Evolutionary conservation across 2,113 vertebrate species (phyloP), one percentile per base, ranked within the genome.

Genomic region (Brachirus orientalis): DNA sequence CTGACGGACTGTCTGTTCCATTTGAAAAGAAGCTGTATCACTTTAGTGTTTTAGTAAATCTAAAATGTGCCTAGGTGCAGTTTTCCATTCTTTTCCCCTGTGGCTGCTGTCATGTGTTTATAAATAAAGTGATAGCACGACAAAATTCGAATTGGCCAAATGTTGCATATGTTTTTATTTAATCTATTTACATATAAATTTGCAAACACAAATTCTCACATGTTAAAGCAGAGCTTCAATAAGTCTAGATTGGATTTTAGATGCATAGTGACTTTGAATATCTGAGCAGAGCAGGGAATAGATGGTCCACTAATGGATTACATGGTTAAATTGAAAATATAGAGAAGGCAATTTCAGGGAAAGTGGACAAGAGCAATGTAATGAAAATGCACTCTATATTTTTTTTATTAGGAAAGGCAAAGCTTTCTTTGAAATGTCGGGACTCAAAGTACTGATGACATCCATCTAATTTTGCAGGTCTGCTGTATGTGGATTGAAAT

Each of bases 301-400:
- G 40, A 52, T 51, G 57, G 33, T 45, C 59, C 43, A 55, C 37
- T 78, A 69, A 80, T 80, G 70, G 58, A 65, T 68, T 77, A 63
- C 45, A 52, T 61, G n/a, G 46, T 63, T 54, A 41, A 75, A 72
- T 60, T 77, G 76, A 80, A 81, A 64, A 67, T 58, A 61, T 4
- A 63, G 69, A 20, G 18, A 59, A 63, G 60, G 48, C 45, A 51
- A 79, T 82, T 79, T 74, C 14, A 69, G 17, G 22, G 40, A 45
- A 66, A 37, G 35, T 52, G 43, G 67, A 75, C 59, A 62, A 57
- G 37, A 77, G 19, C 64, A 47, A 72, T 75, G 20, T 40, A 78
- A 82, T 72, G 37, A 61, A 69, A 75, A 75, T 47, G 36, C 63
- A 53, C 50, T 74, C 28, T 71, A 53, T 72, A 33, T 70, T 58